Percentiles rank a stretch among this genome's conserved stretches.
Evolutionary conservation across 2,113 vertebrate genomes (phyloP).

Genomic region (Narcine bancroftii): DNA sequence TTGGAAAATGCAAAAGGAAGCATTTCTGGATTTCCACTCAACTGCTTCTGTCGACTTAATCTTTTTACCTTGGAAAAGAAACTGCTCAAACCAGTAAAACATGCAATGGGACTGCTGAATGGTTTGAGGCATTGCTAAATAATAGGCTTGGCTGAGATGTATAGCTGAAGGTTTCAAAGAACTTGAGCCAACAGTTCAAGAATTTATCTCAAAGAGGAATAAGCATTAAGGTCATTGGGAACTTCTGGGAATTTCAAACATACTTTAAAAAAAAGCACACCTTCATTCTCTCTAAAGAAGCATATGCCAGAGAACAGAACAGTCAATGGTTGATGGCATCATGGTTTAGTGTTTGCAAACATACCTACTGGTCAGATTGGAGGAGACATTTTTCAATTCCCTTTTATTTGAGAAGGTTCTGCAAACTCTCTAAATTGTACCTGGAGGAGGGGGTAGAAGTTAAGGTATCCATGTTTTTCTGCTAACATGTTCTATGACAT

Average conservation of each 20-base stretch:
- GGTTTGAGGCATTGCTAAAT: too few species aligned
- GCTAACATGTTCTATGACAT: too few species aligned
- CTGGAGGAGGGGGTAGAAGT: too few species aligned
- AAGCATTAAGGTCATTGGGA: background rate
- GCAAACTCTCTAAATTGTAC: background rate
- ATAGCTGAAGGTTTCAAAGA: background rate
- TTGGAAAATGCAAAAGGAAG: background rate
- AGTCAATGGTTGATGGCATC: background rate
- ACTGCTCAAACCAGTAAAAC: background rate
- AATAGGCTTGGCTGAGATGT: too few species aligned
- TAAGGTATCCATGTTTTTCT: too few species aligned
- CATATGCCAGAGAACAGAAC: background rate
- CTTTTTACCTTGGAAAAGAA: constrained; percentile 10
- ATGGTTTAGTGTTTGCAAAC: background rate
- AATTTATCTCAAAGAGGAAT: background rate
- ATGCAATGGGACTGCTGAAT: background rate
- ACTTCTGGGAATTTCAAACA: background rate
- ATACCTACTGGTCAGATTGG: background rate
- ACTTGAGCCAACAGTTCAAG: background rate
- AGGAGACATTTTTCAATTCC: background rate
- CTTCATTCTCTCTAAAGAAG: background rate
- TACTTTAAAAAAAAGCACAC: background rate
- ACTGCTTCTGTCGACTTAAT: background rate
- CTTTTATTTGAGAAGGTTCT: too few species aligned
- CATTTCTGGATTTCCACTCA: background rate